Base-by-base conservation (phyloP, 2,888 invertebrate genomes). In the Hypselothyrea guttata region DNA sequence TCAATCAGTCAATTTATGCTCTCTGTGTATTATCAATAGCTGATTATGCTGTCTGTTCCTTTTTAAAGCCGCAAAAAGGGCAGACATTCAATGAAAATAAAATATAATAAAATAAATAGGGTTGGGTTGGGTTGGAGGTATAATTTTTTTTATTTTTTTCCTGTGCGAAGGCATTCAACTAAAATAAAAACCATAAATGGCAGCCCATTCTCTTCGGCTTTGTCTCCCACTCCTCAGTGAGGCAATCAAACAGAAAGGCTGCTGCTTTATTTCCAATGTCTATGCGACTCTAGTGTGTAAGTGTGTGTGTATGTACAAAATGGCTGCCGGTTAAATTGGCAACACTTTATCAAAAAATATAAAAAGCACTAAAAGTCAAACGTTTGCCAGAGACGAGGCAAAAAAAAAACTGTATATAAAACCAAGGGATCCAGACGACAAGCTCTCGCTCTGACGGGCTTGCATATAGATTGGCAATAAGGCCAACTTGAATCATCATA, bases 311-410 rank as follows among this genome's bases (percentile, higher is more conserved):
- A 51, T 46, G 41, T 48, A 48, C 63, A 82, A 82, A 82, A 69
- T 79, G 81, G 81, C 81, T 82, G 75, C 69, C 75, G 75, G 81
- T 75, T 82, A 81, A 81, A 81, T 82, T 82, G 81, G 83, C 82
- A 81, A 81, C 83, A 81, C 82, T 81, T 81, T 81, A 77, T 82
- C 79, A 82, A 81, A 81, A 82, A 78, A 81, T 78, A 79, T 79
- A 78, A 79, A 79, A 79, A 74, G 74, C 81, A 79, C 77, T 78
- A 81, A 79, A 81, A 81, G 78, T 78, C 78, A 78, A 76, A 71
- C 73, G 67, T 74, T 72, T 58, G 59, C 34, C 11, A 18, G 8
- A 16, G 45, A 33, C 16, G 38, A 44, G 45, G 61, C 56, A 46
- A 33, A 44, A 49, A 59, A 51, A 52, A 69, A 66, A 57, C 52